Evolutionary conservation across 1,140 invertebrate genomes (phyloP), one percentile per base, ranked within the genome.

Genomic region (Metopolophium dirhodum): DNA sequence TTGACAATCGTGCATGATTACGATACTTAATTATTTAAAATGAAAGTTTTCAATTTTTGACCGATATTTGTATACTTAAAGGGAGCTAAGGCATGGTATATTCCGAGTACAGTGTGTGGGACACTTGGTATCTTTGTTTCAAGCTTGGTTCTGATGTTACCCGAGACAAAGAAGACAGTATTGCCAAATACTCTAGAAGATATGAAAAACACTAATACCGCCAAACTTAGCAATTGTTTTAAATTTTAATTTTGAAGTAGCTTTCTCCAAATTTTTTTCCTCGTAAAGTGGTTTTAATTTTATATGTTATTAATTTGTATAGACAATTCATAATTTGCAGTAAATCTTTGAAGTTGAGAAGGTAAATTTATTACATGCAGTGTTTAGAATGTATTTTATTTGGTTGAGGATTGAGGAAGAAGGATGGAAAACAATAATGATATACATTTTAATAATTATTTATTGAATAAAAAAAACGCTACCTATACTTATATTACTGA

Each of bases 91-190:
- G 95, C 95, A 35, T 96, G 96, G 96, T 96, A 95, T 94, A 95
- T 96, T 93, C 96, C 97, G 7, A 96, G 96, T 57, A 96, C 96
- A 3, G 95, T 97, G 7, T 97, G 96, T 94, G 96, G 96, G 47
- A 94, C 95, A 54, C 94, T 96, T 37, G 95, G 96, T 77, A 89
- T 97, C 49, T 93, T 96, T 77, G 96, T 96, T 49, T 96, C 96
- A 61, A 68, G 96, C 0, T 93, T 96, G 0, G 95, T 95, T 7
- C 94, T 96, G 1, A 86, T 95, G 0, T 94, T 96, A 8, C 97
- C 97, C 23, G 97, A 97, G 95, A 97, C 97, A 1, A 95, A 95
- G 35, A 95, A 95, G 37, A 95, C 95, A 47, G 95, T 95, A 35
- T 94, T 97, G 0, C 95, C 96, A 9, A 96, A 97, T 94, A 96